Conservation (phyloP, 2,888 invertebrate genomes). For the Hypselothyrea guttata region DNA sequence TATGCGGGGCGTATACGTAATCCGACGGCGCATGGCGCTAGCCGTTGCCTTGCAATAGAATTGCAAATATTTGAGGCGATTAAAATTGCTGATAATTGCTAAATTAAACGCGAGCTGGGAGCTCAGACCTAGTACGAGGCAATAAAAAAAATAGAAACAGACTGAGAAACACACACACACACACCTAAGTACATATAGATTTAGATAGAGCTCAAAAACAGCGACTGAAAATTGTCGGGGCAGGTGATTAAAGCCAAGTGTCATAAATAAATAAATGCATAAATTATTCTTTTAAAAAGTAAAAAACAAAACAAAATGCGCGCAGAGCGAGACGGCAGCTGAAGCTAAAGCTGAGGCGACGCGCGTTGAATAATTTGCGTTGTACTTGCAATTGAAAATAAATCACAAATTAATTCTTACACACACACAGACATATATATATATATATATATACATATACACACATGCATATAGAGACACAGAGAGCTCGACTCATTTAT, state of each 20-base stretch:
- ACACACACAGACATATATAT: constrained; percentile 24
- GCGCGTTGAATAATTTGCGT: constrained; percentile 73
- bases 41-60: constrained; percentile 70
- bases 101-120: constrained; percentile 68
- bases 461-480: too few relatives aligned
- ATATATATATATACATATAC: constrained; percentile 24
- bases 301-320: constrained; percentile 10
- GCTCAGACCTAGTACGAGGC: constrained; percentile 33
- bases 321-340: constrained; percentile 21
- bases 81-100: constrained; percentile 71
- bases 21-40: constrained; percentile 50
- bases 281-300: constrained; percentile 64
- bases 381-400: constrained; percentile 74
- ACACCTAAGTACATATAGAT: constrained; percentile 6
- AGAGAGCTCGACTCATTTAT: constrained; percentile 29
- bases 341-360: constrained; percentile 28
- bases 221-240: constrained; percentile 65
- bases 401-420: constrained; percentile 73
- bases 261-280: constrained; percentile 78
- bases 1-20: constrained; percentile 62
- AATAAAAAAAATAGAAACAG: constrained; percentile 16
- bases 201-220: not conserved
- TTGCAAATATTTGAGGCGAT: constrained; percentile 72
- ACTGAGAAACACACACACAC: constrained; percentile 14
- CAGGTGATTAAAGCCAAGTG: constrained; percentile 79